These are phyloP conservation scores for Stylophora pistillata DNA, from an alignment of 64 coral and sea anemone species.

Conservation along the genomic window DNA sequence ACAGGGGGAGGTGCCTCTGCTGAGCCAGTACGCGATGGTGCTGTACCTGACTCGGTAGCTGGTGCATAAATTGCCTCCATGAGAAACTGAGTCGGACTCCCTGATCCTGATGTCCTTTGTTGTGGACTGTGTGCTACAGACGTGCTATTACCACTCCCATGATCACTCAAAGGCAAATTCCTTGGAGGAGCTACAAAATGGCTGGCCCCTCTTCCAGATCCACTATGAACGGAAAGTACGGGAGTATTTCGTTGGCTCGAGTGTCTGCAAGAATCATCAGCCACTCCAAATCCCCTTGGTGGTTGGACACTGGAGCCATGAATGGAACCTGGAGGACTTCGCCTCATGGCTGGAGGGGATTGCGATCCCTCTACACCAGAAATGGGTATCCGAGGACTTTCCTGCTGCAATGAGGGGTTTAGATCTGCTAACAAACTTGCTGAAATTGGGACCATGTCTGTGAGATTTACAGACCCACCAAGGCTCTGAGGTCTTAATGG, in stretches of 20 bases:
- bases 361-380: not conserved
- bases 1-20: not conserved
- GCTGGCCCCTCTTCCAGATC: not conserved
- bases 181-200: not conserved
- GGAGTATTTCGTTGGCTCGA: constrained; percentile 43
- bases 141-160: not conserved
- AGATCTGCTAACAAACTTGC: not conserved
- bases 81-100: constrained; percentile 15
- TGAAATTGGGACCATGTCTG: not conserved
- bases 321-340: constrained; percentile 6
- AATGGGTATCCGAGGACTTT: not conserved
- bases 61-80: not conserved
- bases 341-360: not conserved
- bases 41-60: not conserved
- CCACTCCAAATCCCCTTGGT: not conserved
- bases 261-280: not conserved
- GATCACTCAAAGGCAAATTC: not conserved
- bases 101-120: not conserved
- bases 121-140: not conserved
- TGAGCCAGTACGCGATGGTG: not conserved
- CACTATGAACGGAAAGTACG: not conserved
- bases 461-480: not conserved
- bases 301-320: not conserved
- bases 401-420: not conserved
- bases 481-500: constrained; percentile 9